phyloP scores from a whole-genome alignment of 2,113 vertebrate species.

The Pyrgilauda ruficollis region DNA sequence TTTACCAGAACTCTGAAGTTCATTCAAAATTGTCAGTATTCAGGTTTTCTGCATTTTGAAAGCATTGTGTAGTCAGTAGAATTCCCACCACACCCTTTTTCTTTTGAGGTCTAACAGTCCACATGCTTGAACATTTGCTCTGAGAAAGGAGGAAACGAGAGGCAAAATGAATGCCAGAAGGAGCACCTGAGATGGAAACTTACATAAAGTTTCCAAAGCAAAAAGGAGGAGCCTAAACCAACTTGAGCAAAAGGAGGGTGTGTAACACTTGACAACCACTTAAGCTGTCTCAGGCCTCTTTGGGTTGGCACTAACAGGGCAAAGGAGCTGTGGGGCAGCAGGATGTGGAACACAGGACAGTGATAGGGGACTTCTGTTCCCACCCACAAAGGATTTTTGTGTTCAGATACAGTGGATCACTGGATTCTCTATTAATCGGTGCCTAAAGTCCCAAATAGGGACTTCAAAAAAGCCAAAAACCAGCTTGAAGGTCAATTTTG shows the following conservation, averaged over 20 bases:
- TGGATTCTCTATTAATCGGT: background rate
- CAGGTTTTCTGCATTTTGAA: background rate
- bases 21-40: background rate
- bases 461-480: background rate
- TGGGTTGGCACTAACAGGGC: background rate
- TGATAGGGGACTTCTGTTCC: background rate
- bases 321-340: background rate
- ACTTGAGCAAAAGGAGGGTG: background rate
- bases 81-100: background rate
- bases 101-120: background rate
- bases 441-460: background rate
- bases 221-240: background rate
- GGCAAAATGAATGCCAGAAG: background rate
- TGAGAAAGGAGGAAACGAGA: background rate
- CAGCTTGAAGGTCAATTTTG: background rate
- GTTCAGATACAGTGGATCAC: background rate
- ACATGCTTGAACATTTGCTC: background rate
- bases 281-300: background rate
- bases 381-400: fast-evolving
- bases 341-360: background rate
- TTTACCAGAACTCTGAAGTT: background rate
- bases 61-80: background rate
- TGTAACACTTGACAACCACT: background rate
- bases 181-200: background rate
- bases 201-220: background rate